Evolutionary conservation across 2,797 vertebrate genomes (phyloP), one percentile per base, ranked within the genome.

Genomic region (Amblyopsis hoosieri): DNA sequence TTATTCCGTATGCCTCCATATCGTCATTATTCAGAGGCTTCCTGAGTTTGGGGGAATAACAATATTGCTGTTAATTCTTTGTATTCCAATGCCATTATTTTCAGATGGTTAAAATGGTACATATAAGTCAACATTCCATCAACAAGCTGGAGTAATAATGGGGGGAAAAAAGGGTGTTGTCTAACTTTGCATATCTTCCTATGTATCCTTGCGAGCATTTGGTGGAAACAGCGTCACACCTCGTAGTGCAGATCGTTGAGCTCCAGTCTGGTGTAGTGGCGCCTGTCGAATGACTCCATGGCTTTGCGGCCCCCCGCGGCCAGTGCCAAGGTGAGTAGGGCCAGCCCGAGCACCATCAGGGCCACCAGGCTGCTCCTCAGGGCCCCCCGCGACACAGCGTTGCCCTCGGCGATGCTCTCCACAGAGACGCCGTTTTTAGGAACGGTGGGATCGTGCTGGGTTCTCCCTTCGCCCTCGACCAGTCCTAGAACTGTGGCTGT

Each of bases 241-340:
- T 96, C 95, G 12, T 95, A 92, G 75, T 98, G 97, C 69, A 98
- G 94, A 57, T 96, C 96, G 52, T 96, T 97, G 67, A 99, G 96
- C 85, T 98, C 97, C 71, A 99, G 90, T 68, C 94, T 91, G 0
- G 95, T 96, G 79, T 98, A 98, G 50, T 88, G 95, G 14, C 93
- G 94, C 47, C 94, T 86, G 77, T 88, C 94, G 45, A 96, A 94
- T 0, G 94, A 95, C 77, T 97, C 94, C 0, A 91, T 82, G 0
- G 96, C 88, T 63, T 93, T 96, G n/a, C 93, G 93, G 1, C 92
- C 94, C 0, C 92, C 83, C 6, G 96, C 62, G 0, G 83, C 86
- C 12, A 96, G 69, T 0, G 93, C 91, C 62, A 96, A 67, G 1
- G 86, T 62, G 7, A 99, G 89, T 71, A 94, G 89, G 6, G 94